Percentiles rank a stretch among this genome's conserved stretches.
Evolutionary conservation across 2,113 vertebrate species (phyloP).

Genomic region (Zapus hudsonius): DNA sequence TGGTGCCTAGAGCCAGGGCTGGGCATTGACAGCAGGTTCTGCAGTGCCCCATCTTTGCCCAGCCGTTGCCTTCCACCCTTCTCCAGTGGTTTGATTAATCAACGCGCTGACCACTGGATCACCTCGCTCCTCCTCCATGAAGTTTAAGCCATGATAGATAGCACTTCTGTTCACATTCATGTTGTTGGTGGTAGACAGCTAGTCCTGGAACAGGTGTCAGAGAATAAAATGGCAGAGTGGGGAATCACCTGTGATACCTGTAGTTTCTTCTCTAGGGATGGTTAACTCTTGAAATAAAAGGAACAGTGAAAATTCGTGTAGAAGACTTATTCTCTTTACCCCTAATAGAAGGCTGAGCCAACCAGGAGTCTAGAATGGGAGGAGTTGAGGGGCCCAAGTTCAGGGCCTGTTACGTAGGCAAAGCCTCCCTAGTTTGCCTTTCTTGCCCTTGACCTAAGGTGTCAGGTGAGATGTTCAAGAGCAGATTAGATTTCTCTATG

Average conservation of each 20-base stretch:
- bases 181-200: constrained; percentile 46
- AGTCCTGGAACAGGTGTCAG: background rate
- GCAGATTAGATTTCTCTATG: background rate
- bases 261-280: constrained; percentile 30
- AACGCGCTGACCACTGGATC: background rate
- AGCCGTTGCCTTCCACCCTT: background rate
- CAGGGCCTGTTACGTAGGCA: background rate
- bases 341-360: background rate
- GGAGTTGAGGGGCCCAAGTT: fast-evolving
- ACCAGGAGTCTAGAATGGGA: background rate
- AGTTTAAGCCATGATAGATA: constrained; percentile 22
- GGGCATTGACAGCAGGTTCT: constrained; percentile 43
- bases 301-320: background rate
- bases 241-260: background rate
- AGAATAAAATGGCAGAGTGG: background rate
- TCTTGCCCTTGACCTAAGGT: background rate
- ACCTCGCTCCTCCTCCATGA: background rate
- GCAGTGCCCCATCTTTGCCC: background rate
- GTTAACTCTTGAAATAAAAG: constrained; percentile 69
- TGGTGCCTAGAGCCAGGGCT: background rate
- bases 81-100: background rate
- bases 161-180: constrained; percentile 58
- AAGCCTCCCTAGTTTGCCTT: background rate
- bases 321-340: background rate
- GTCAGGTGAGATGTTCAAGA: too few relatives aligned